Evolutionary conservation across 2,113 vertebrate genomes (phyloP), one percentile per base, ranked within the genome.

Genomic region (Brevimyrus niger): DNA sequence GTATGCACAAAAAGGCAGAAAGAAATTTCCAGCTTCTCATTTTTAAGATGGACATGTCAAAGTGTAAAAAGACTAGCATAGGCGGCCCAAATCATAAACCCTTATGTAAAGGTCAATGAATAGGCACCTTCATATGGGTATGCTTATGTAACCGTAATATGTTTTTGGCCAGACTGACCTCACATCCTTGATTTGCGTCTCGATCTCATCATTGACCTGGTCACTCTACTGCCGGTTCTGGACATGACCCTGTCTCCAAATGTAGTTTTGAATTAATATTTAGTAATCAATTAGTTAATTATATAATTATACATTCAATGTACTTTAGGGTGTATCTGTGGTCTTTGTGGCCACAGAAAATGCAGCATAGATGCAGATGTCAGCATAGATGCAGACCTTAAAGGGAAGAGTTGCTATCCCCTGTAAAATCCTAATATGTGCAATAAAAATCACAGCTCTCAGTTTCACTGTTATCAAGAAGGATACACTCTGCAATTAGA

Each of bases 401-500:
- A 53, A 53, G 51, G 51, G 51, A 55, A 21, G 47, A 50, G n/a
- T 69, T 69, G n/a, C 61, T 69, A 69, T 27, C 9, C n/a, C 13
- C 61, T 53, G 19, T 21, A 55, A 55, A 55, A 7, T 55, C 53
- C 53, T 55, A 21, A 55, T 21, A 55, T 55, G 19, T 55, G 53
- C 53, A 55, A 21, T 55, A 55, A 55, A 55, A 55, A 55, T 55
- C 19, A 55, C 19, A 55, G 53, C 53, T 55, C 19, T 55, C 53
- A 55, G 1, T 55, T 55, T 55, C 53, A 55, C 53, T 21, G 19
- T 21, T 55, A 55, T 55, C 51, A 19, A 53, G 51, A 55, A 19
- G 47, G 48, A 31, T 53, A 17, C 13, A 19, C 47, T 87, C 82
- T 83, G 53, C 48, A 89, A 89, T 87, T 19, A 23, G 88, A 89